Percentiles rank a stretch among this genome's conserved stretches.
Evolutionary conservation across 1,140 invertebrate genomes (phyloP).

Genomic region (Drosophila bocqueti): DNA sequence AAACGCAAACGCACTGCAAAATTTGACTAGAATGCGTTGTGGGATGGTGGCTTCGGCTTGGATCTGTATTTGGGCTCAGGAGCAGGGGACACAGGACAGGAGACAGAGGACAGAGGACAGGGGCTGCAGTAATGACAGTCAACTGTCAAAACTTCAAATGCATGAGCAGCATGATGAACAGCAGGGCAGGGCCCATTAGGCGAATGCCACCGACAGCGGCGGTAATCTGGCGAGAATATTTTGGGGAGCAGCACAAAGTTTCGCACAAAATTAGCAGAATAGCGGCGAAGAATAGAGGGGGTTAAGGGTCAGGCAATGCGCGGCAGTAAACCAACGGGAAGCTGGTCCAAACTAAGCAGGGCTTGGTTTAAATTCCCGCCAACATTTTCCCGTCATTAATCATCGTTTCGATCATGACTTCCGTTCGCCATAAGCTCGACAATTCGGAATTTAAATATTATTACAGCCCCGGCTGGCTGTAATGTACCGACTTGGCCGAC

Average conservation of each 20-base stretch:
- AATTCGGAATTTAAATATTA: slow-evolving; percentile 59
- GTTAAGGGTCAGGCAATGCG: not conserved
- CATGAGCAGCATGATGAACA: slow-evolving; percentile 78
- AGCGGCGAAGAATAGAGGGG: not conserved
- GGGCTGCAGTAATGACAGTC: slow-evolving; percentile 68
- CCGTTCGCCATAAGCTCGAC: slow-evolving; percentile 8
- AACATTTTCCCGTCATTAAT: slow-evolving; percentile 29
- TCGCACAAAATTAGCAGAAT: slow-evolving; percentile 30
- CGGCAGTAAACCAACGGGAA: not conserved
- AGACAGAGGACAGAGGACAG: not conserved
- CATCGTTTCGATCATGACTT: slow-evolving; percentile 19
- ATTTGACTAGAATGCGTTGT: slow-evolving; percentile 42
- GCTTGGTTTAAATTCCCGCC: slow-evolving; percentile 1
- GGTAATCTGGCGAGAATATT: slow-evolving; percentile 11
- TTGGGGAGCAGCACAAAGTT: slow-evolving; percentile 17
- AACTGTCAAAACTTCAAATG: slow-evolving; percentile 80
- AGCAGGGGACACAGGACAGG: not conserved
- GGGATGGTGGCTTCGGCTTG: not conserved
- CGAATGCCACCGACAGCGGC: not conserved
- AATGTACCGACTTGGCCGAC: slow-evolving; percentile 59
- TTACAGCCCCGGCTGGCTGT: slow-evolving; percentile 50
- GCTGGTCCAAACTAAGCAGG: not conserved
- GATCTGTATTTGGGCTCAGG: slow-evolving; percentile 6
- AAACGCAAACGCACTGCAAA: slow-evolving; percentile 78
- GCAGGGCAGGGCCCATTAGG: slow-evolving; percentile 23